Conservation (phyloP, 2,113 vertebrate genomes). For the Anseranas semipalmata region DNA sequence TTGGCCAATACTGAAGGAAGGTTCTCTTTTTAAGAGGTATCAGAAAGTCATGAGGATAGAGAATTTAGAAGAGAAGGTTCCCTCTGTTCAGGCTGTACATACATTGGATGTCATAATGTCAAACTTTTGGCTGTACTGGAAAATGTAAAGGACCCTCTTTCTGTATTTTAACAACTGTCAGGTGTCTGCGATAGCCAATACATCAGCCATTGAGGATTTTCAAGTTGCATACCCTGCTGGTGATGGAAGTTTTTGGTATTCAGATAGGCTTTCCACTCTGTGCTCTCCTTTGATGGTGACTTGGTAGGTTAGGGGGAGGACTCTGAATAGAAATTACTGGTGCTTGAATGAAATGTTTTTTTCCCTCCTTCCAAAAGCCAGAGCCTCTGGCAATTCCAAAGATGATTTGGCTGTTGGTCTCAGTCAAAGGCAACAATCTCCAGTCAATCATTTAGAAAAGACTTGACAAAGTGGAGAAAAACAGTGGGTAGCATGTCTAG, state of each 20-base stretch:
- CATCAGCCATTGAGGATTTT: background rate
- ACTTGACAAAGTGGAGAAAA: background rate
- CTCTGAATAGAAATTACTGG: background rate
- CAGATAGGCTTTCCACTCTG: background rate
- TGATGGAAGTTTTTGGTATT: background rate
- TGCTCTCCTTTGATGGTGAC: background rate
- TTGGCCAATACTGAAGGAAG: background rate
- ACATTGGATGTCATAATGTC: background rate
- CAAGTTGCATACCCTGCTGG: background rate
- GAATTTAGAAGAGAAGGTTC: background rate
- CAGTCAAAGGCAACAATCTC: background rate
- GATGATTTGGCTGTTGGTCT: background rate
- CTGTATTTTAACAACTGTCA: background rate
- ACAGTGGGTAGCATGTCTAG: background rate
- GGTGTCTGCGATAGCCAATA: background rate
- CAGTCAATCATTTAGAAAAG: background rate
- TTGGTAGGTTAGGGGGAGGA: background rate
- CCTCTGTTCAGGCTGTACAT: background rate
- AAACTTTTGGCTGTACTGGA: background rate
- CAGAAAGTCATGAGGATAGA: background rate
- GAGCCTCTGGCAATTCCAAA: background rate
- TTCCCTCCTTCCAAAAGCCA: background rate
- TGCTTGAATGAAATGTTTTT: background rate
- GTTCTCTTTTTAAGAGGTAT: background rate
- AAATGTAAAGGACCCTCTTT: background rate